These are phyloP conservation scores for Ambastaia sidthimunki DNA, from an alignment of 2,797 vertebrate genomes.

Conservation along the genomic window DNA sequence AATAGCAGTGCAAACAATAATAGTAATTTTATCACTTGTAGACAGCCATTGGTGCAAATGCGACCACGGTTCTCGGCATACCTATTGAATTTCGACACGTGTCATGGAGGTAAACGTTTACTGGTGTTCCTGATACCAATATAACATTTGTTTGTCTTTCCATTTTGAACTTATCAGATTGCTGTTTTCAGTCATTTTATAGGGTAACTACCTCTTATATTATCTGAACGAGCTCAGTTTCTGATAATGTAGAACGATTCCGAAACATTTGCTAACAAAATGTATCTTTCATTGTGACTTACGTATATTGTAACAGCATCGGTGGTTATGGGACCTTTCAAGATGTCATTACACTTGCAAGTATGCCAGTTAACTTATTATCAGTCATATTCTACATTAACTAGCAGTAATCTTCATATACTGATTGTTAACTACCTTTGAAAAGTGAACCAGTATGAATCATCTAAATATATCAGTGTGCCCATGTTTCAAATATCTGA, in stretches of 20 bases:
- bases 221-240: neutral
- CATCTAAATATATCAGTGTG: neutral
- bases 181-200: neutral
- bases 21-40: constrained; percentile 58
- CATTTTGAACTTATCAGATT: neutral
- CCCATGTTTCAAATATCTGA: neutral
- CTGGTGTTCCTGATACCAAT: neutral
- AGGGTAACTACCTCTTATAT: neutral
- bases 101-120: constrained; percentile 78
- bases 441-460: neutral
- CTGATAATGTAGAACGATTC: neutral
- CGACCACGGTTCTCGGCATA: constrained; percentile 78
- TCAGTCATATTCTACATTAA: neutral
- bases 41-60: constrained; percentile 81
- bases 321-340: constrained; percentile 79
- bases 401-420: neutral
- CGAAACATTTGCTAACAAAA: neutral
- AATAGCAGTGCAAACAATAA: neutral
- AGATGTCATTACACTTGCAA: constrained; percentile 82
- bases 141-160: neutral
- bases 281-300: neutral
- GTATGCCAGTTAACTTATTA: constrained; percentile 66
- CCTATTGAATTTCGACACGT: constrained; percentile 81
- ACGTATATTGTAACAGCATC: constrained; percentile 69
- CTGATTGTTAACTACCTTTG: neutral